Conservation (phyloP, 2,113 vertebrate genomes). For the Gracilinanus agilis region DNA sequence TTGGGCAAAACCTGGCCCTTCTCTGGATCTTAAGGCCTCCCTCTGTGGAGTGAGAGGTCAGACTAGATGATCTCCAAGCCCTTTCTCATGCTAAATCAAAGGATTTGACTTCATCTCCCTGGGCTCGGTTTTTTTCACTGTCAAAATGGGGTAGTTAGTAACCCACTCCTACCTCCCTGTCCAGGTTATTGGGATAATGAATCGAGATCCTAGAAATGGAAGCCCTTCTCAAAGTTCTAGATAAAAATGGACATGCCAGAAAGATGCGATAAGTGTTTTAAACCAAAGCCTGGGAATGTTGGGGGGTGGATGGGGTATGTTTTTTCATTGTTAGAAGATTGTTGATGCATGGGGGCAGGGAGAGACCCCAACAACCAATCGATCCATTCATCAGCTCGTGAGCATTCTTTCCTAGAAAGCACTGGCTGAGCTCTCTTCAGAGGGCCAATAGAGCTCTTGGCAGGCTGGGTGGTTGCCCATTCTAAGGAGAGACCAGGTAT, state of each 20-base stretch:
- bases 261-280: neutral
- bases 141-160: neutral
- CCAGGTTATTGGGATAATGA: too few relatives aligned
- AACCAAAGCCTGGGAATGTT: neutral
- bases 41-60: neutral
- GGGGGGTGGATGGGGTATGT: too few relatives aligned
- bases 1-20: neutral
- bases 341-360: neutral
- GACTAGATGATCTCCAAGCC: neutral
- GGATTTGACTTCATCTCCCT: neutral
- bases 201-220: too few relatives aligned
- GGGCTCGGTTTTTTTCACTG: neutral
- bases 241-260: neutral
- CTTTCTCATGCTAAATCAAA: neutral
- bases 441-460: constrained; percentile 20
- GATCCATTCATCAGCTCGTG: neutral
- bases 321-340: neutral
- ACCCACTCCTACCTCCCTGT: neutral
- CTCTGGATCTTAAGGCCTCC: neutral
- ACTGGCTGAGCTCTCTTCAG: neutral
- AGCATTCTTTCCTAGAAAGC: neutral
- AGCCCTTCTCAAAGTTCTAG: neutral
- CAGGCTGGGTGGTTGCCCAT: neutral
- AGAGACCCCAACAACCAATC: neutral
- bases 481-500: neutral